A percentile compares a stretch with the other conserved stretches of the same genome.
Evolutionary conservation across 2,113 vertebrate genomes (phyloP).

Genomic region (Synodontis membranacea): DNA sequence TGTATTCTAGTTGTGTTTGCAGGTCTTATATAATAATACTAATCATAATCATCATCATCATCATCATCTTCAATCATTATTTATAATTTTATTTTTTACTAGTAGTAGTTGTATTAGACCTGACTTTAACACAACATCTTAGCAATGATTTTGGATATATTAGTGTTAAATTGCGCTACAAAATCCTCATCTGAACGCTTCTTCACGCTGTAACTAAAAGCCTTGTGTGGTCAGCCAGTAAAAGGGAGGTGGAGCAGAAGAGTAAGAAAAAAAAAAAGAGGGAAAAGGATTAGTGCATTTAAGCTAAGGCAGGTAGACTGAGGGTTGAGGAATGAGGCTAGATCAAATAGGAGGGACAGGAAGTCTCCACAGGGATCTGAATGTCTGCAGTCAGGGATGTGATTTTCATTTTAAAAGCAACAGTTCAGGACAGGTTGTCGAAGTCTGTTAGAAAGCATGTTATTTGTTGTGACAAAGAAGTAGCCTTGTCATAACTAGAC

Average conservation of each 20-base stretch:
- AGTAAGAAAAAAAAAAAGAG: neutral
- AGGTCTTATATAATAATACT: neutral
- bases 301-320: conserved; percentile 7
- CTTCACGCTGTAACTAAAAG: neutral
- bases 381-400: neutral
- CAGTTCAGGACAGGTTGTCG: neutral
- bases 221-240: neutral
- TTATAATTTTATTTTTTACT: too few species aligned
- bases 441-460: neutral
- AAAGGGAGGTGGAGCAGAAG: neutral
- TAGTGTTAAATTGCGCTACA: neutral
- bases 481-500: neutral
- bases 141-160: neutral
- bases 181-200: neutral
- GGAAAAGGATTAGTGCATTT: conserved; percentile 24
- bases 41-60: too few species aligned
- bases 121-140: neutral
- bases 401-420: neutral
- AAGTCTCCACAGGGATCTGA: conserved; percentile 1
- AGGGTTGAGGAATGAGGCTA: neutral
- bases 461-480: neutral
- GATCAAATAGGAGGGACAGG: conserved; percentile 17
- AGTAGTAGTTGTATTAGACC: too few species aligned
- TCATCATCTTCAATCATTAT: too few species aligned
- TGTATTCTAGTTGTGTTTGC: neutral